Base-by-base conservation (phyloP, 2,113 vertebrate genomes). In the Cyprinodon tularosa region DNA sequence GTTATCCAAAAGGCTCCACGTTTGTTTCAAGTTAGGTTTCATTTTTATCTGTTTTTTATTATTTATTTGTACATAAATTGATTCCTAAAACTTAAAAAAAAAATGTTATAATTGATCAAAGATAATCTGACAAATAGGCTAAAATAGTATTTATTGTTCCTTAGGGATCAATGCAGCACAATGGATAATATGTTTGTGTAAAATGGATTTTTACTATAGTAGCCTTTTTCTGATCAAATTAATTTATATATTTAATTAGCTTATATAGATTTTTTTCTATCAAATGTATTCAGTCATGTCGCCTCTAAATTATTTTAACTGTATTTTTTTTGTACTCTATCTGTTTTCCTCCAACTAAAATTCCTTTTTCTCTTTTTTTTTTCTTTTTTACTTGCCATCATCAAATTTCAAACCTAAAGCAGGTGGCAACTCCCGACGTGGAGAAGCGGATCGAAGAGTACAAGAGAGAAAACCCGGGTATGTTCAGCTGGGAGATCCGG, bases 401-500 rank as follows among this genome's bases (percentile, higher is more conserved):
- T 37, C 61, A 64, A 29, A 29, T 57, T 90, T 83, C 68, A 62
- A 86, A 85, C 77, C 71, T 96, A 95, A 96, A 99, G 98, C 98
- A 99, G 96, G 98, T 99, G 80, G 97, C 98, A 75, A 99, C 97
- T 90, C 97, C 98, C 8, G 98, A 99, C 76, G 97, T 99, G 90
- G 98, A 99, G 91, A 99, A 98, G 86, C 96, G 98, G 88, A 99
- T 99, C 42, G 98, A 99, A 90, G 98, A 99, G 66, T 99, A 99
- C 94, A 99, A 99, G 91, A 88, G 98, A 47, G 98, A 99, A 48
- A 99, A 99, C 86, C 96, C 98, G 0, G 98, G 97, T 6, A 99
- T 99, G 98, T 99, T 99, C 93, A 99, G 98, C 90, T 99, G 98
- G 97, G 98, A 99, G 92, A 99, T 99, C 93, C 95, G 98, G 61